phyloP scores from a whole-genome alignment of 2,888 invertebrate genomes.

The Spisula subtruncata region DNA sequence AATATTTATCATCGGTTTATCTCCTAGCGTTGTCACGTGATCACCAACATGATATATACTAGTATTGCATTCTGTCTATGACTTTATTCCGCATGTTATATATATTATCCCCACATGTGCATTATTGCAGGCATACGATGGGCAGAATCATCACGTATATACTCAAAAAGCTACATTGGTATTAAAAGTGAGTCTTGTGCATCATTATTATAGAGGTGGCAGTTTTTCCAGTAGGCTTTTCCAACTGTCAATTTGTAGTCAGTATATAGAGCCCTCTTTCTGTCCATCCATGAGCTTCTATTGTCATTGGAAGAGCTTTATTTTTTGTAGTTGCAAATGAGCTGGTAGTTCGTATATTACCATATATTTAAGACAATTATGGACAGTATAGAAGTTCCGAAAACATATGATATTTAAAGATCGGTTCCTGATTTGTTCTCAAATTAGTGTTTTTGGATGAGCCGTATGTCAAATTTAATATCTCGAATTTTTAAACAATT shows the following conservation, averaged over 20 bases:
- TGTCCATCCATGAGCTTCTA: conserved; percentile 10
- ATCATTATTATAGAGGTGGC: conserved; percentile 31
- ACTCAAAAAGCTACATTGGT: conserved; percentile 67
- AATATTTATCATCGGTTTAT: neutral
- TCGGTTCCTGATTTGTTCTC: too few species aligned
- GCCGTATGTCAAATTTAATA: too few species aligned
- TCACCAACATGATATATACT: neutral
- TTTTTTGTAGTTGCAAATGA: too few species aligned
- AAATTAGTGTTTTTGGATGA: too few species aligned
- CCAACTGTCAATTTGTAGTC: neutral
- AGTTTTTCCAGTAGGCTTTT: neutral
- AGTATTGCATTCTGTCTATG: neutral
- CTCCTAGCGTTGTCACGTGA: neutral
- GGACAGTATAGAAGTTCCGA: too few species aligned
- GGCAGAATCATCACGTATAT: conserved; percentile 37
- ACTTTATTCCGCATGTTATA: neutral
- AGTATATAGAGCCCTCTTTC: neutral
- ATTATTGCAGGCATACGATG: conserved; percentile 13
- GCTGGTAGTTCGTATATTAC: too few species aligned
- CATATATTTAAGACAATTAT: too few species aligned
- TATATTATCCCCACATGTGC: conserved; percentile 17
- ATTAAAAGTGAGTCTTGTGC: conserved; percentile 60
- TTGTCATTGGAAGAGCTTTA: neutral
- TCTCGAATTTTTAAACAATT: too few species aligned
- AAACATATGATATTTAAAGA: too few species aligned